phyloP scores from a whole-genome alignment of 1,140 invertebrate species.

The Telenomus remus region DNA sequence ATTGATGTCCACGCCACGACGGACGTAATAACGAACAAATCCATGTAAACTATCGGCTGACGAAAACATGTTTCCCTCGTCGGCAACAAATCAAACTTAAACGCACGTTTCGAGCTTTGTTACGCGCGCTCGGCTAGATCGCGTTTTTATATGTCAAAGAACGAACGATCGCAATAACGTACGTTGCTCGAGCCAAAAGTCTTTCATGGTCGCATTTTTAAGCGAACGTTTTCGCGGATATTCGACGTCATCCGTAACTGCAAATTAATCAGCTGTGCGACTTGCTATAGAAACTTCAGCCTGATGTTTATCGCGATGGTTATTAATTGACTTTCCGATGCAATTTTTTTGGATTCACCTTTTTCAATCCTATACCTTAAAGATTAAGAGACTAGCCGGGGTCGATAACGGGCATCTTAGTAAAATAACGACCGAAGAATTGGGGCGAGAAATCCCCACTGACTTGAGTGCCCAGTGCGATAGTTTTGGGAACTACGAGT shows the following conservation, averaged over 20 bases:
- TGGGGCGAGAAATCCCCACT: conserved; percentile 54
- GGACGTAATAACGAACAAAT: conserved; percentile 27
- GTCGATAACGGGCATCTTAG: conserved; percentile 47
- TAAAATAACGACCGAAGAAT: conserved; percentile 55
- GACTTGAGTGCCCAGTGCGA: conserved; percentile 25
- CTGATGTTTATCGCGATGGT: conserved; percentile 18
- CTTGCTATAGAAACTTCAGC: not conserved
- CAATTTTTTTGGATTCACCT: not conserved
- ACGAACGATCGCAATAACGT: conserved; percentile 18
- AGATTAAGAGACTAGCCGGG: conserved; percentile 22
- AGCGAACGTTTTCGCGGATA: too few relatives aligned
- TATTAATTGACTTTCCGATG: conserved; percentile 5
- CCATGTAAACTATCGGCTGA: conserved; percentile 23
- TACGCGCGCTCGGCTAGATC: conserved; percentile 8
- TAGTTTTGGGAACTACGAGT: conserved; percentile 18
- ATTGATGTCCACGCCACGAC: conserved; percentile 30
- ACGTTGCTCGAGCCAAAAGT: not conserved
- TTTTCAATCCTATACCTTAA: conserved; percentile 24
- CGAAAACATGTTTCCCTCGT: conserved; percentile 39
- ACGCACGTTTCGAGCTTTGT: conserved; percentile 32
- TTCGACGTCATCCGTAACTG: not conserved
- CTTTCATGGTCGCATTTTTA: conserved; percentile 1
- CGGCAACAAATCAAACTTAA: conserved; percentile 43
- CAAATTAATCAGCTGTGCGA: conserved; percentile 5
- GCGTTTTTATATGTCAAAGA: conserved; percentile 17